Base-by-base conservation (phyloP, 2,888 invertebrate genomes). In the Tiliacea citrago region DNA sequence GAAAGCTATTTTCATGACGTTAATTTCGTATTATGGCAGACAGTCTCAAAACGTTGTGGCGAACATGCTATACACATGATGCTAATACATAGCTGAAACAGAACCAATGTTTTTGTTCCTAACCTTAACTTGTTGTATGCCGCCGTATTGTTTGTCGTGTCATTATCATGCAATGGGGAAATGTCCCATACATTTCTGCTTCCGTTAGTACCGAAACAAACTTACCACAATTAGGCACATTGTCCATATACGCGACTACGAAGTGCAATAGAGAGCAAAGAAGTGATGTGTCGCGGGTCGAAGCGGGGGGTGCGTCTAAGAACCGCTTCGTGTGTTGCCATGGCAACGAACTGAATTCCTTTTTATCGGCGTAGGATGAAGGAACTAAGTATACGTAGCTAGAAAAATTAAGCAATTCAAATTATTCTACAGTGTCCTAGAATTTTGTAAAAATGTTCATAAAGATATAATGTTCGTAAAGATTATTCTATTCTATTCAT, bases 281-380 rank as follows among this genome's bases (percentile, higher is more conserved):
- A 47, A 98, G 91, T 29, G 96, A 92, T 35, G 97, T 96, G 90
- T 98, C 98, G 57, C 97, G 97, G 66, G 97, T 94, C 66, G 97
- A 97, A 0, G 97, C 97, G 0, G 98, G 98, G 63, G 97, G 97
- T 3, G 97, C 96, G 75, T 95, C 93, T 60, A 98, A 92, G 91
- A 97, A 98, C 58, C 97, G 95, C 49, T 94, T 93, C 83, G 97
- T 96, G 85, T 96, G 95, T 86, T 97, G 96, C 98, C 98, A 98
- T 16, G 97, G 97, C 77, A 97, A 93, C 58, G 93, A 91, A 35
- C 93, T 88, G 63, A 96, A 91, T 89, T 95, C 91, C 83, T 90
- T 88, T 72, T 87, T 77, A 79, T 88, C 87, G 76, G 90, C 82
- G 78, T 92, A 86, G 82, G 95, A 88, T 79, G 88, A 82, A 78